Base-by-base conservation (phyloP, 2,113 vertebrate species). In the Notiomystis cincta region DNA sequence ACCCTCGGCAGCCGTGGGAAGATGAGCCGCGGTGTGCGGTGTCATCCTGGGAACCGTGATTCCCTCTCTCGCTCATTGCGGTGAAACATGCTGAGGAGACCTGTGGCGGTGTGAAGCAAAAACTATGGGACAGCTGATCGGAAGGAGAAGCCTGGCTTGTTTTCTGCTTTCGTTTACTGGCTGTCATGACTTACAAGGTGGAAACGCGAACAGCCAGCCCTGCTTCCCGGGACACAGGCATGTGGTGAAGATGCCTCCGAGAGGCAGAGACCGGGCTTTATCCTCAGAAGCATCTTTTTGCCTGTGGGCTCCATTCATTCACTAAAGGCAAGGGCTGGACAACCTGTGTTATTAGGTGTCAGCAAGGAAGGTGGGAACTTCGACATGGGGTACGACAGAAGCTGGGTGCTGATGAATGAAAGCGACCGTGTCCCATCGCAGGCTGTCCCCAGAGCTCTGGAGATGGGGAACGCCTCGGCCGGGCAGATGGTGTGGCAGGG, bases 391-490 rank as follows among this genome's bases (percentile, higher is more conserved):
- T 94, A 96, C 28, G 96, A 94, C 71, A 93, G 78, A 44, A 98
- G 97, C 97, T 98, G 98, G 98, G 67, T 90, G 50, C 70, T 97
- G 37, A 85, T 91, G 58, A 97, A 98, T 50, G 97, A 84, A 47
- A 98, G 98, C 87, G 97, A 96, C 24, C 96, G 51, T 7, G 89
- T 20, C 65, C 97, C 97, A 50, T 94, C 97, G 33, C 97, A 95
- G 31, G 96, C 95, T 20, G 97, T 97, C 64, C 71, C 64, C 94
- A 62, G 96, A 31, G 97, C 97, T 48, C 57, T 98, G 93, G 98
- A 80, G 69, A 60, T 96, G 47, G 82, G 91, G 75, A 98, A 99
- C 95, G 87, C 89, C 8, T 98, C 98, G 28, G 96, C 96, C 31
- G 93, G 96, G 18, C 92, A 87, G 77, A 85, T 85, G 50, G 93